A percentile compares a stretch with the other conserved stretches of the same genome.
Evolutionary conservation across 2,888 invertebrate genomes (phyloP).

Genomic region (Heliconius hortense): DNA sequence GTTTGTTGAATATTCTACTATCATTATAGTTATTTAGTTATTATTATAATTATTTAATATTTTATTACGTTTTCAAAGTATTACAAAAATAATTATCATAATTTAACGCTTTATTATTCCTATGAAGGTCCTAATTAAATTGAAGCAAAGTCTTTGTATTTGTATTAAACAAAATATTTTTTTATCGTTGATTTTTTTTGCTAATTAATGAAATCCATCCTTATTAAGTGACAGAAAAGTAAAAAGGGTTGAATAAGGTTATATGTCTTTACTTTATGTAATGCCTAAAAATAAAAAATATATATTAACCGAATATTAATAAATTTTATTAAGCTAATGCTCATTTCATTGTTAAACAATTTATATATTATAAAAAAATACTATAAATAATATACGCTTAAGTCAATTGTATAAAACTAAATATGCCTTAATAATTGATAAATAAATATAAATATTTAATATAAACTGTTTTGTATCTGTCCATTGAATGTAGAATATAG

Average conservation of each 20-base stretch:
- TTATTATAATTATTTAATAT: neutral
- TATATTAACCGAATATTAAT: neutral
- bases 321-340: neutral
- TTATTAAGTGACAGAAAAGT: too few relatives aligned
- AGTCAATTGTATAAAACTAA: conserved; percentile 22
- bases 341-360: neutral
- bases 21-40: neutral
- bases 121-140: neutral
- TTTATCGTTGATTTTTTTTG: neutral
- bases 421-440: conserved; percentile 25
- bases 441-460: conserved; percentile 12
- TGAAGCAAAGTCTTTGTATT: neutral
- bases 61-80: neutral
- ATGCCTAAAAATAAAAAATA: neutral
- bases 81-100: neutral
- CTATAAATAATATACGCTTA: neutral
- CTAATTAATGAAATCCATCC: neutral
- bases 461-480: neutral
- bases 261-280: too few relatives aligned
- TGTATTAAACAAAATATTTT: too few relatives aligned
- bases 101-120: neutral
- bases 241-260: too few relatives aligned
- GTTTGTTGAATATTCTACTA: neutral
- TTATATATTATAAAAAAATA: neutral
- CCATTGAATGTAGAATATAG: neutral